Base-by-base conservation (phyloP, 2,797 vertebrate species). In the Psittacula echo region DNA sequence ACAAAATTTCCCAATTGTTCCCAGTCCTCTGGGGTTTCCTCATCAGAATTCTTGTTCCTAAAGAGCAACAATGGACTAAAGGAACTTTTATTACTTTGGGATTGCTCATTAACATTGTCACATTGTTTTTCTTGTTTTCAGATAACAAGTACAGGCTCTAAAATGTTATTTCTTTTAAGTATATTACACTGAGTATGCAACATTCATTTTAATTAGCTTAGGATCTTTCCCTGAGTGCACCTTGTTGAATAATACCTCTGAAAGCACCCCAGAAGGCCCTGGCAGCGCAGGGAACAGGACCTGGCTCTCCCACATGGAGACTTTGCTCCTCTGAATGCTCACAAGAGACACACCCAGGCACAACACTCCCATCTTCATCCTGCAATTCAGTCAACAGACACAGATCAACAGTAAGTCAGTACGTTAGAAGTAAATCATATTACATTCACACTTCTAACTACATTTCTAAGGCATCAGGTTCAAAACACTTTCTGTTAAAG, bases 21-120 rank as follows among this genome's bases (percentile, higher is more conserved):
- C 23, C 47, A 48, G 47, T 86, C 15, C 22, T 75, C 50, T 84
- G 32, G 22, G 18, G 16, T 42, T 61, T 86, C 65, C 45, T 44
- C 66, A 13, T 26, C 5, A 11, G 50, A 72, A 93, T 81, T 84
- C 50, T 72, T 84, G 21, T 60, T 94, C 66, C 34, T 84, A 22
- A 89, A 72, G 42, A 48, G n/a, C 41, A 85, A 94, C 56, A 94
- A 94, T 22, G 68, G 73, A 34, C 58, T 47, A 71, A 74, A 92
- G 27, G 7, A 50, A 54, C 26, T 66, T 42, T 10, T 20, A 50
- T 53, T 85, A 72, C 42, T 68, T 80, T 62, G 65, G 58, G 70
- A 79, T 47, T 47, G 13, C 19, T 14, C 66, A 66, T 48, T 60
- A 58, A 50, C 2, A 1, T 29, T 39, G 26, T 34, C 64, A 68